Base-by-base conservation (phyloP, 1,140 invertebrate genomes). In the Tribolium castaneum region DNA sequence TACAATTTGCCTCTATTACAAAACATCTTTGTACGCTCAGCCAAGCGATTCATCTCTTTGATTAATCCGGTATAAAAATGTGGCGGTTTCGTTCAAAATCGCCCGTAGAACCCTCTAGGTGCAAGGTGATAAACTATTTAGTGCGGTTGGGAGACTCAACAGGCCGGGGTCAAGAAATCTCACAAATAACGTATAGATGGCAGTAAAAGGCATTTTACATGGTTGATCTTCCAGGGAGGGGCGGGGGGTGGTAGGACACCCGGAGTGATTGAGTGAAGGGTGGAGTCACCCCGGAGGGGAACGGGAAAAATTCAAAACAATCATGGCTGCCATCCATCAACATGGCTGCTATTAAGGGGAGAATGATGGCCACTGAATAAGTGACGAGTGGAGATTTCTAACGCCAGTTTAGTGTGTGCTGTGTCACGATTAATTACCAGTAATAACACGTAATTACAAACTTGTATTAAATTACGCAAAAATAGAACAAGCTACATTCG, bases 321-420 rank as follows among this genome's bases (percentile, higher is more conserved):
- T 86, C 84, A 86, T 86, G 86, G 86, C 86, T 86, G 86, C 86
- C 79, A 86, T 86, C 82, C 83, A 86, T 86, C 85, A 86, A 85
- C 81, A 86, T 86, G 86, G 86, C 85, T 82, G 75, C 83, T 80
- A 79, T 81, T 78, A 70, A 74, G 78, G 50, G 78, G 78, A 54
- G 62, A 78, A 74, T 74, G 52, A 78, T 78, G 70, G 77, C 77
- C 49, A 62, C 77, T 56, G 77, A 66, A 78, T 66, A 66, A 25
- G 14, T 66, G 25, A 66, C 25, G 59, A 22, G 54, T 10, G 14
- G 2, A 66, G 12, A 9, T 45, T 45, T 30, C 3, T 1, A 30
- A 3, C 25, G 25, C 25, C 25, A 30, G 25, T 30, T 4, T 4
- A 30, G 25, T 30, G 25, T 30, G 25, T 30, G 25, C 25, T 5